Base-by-base conservation (phyloP, 92 coral and sea anemone genomes). In the Meandrina meandrites region DNA sequence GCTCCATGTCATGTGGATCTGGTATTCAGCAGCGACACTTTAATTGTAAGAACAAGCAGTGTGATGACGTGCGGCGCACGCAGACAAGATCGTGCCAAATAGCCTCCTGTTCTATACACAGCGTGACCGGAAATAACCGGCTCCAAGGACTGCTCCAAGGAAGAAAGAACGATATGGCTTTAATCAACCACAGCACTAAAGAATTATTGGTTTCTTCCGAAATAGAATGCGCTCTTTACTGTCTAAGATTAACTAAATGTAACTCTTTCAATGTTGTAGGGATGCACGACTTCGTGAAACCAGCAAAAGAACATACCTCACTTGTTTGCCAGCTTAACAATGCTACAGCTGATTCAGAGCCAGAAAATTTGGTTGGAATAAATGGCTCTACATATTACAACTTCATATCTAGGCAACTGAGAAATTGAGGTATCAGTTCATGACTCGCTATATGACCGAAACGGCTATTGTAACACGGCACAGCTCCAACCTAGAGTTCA, bases 271-370 rank as follows among this genome's bases (percentile, higher is more conserved):
- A 82, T 24, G 19, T 53, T 71, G 45, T 10, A 67, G 21, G 40
- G 57, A 35, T 31, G 36, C 17, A 72, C 19, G 19, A 24, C 71
- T 40, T 30, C 0, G 86, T 22, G 30, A n/a, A 76, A 21, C 58
- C 27, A 13, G 68, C 45, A 19, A 79, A 45, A 40, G 60, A 8
- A 45, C 79, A 51, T 71, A 30, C 30, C 21, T 68, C 27, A 5
- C n/a, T 48, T 17, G 22, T 51, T 2, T 70, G 86, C 75, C 86
- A 82, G 86, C 79, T 82, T 19, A 82, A 53, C 50, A 37, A 71
- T 42, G 78, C 69, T 31, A 70, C 70, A 4, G 79, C 32, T 30
- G 67, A 82, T 82, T 82, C 86, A 18, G 22, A 50, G 1, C 78
- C 51, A 54, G 48, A 51, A 1, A 1, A 71, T 22, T 50, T 82